Evolutionary conservation across 2,113 vertebrate species (phyloP), one percentile per base, ranked within the genome.

Genomic region (Brachyhypopomus occidentalis): DNA sequence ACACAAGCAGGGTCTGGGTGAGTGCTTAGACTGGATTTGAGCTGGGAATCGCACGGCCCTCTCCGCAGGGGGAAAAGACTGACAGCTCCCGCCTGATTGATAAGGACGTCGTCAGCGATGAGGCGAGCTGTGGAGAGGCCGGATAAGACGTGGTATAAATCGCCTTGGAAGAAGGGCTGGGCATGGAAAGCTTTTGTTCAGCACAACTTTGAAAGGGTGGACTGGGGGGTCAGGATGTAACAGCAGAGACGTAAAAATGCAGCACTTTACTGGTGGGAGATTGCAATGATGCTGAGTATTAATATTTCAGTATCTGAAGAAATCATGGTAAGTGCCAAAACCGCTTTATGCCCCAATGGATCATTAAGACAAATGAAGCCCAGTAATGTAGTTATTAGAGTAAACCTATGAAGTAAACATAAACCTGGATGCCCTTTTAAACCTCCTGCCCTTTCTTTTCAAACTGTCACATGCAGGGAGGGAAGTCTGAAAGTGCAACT

Each of bases 51-150:
- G 27, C 63, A 81, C 22, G 2, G 17, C 36, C 52, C 22, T 17
- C 84, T 58, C 84, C 62, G 78, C 81, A 81, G 81, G 84, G 67
- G 85, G 80, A 72, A 34, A n/a, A 41, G 64, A n/a, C 45, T 63
- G 82, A 78, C 81, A 72, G 60, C 56, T 70, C 67, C 41, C 17
- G 62, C 66, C 71, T 80, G 81, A 83, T 78, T 86, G 84, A 86
- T 86, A 83, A 62, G 69, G 58, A 80, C 67, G 62, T 83, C 70
- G 78, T 80, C 36, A 77, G 64, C 63, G 11, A 25, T 45, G 55
- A 62, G 34, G 34, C 30, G 23, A n/a, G 71, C 27, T 11, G 19
- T 2, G 5, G 12, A 38, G 3, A 58, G 36, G 0, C 4, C 45
- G 69, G 52, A 73, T 36, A 55, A 81, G n/a, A 20, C 36, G n/a